Base-by-base conservation (phyloP, 1,140 invertebrate genomes). In the Drosophila sechellia region DNA sequence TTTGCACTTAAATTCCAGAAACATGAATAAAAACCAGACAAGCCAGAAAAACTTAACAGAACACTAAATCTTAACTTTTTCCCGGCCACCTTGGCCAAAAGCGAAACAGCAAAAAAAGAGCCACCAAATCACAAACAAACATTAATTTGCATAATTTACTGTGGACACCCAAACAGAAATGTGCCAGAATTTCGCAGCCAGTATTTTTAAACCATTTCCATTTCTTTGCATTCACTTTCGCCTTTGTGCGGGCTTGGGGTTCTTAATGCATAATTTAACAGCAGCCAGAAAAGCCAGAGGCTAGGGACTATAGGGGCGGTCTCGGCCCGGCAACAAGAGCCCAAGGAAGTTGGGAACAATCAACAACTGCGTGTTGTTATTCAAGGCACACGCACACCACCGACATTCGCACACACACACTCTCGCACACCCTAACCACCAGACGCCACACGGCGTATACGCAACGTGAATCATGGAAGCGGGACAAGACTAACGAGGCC, bases 231-330 rank as follows among this genome's bases (percentile, higher is more conserved):
- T 86, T 78, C 66, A 77, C 68, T 78, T 66, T 66, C 49, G 17
- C 46, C 58, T 54, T 59, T 70, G 75, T 64, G 43, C 12, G 34
- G 52, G 65, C 40, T 58, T 52, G 78, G 65, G 74, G 68, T 63
- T 79, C 72, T 87, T 90, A 89, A 89, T 89, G 84, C 84, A 89
- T 89, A 89, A 89, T 89, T 89, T 89, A 89, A 89, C 84, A 89
- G 77, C 77, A 77, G 72, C 77, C 64, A 56, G 53, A 55, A 58
- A 52, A 65, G 59, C 59, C 59, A 65, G 52, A 42, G 65, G 39
- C 25, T 34, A 42, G 35, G 49, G 40, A 13, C n/a, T 15, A 11
- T 31, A 10, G 25, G 37, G 22, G 54, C 12, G 15, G 17, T 10
- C 42, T 8, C 42, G 43, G 20, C 54, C 35, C 27, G 25, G 68